Percentiles rank a stretch among this genome's conserved stretches.
These are phyloP conservation scores for Limnothrissa miodon DNA, from an alignment of 2,113 vertebrate genomes.

Conservation along the genomic window DNA sequence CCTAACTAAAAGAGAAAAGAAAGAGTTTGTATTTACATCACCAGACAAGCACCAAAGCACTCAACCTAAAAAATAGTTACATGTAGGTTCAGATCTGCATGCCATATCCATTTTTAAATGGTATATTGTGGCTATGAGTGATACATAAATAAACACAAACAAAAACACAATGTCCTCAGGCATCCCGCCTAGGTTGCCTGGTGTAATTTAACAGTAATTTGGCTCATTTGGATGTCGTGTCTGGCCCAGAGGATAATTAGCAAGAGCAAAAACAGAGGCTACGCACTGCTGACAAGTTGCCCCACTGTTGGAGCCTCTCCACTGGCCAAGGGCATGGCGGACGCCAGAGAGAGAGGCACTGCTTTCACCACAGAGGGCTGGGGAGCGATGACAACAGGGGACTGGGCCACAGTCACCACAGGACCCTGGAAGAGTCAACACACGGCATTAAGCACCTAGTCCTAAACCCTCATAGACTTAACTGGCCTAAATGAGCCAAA, in stretches of 20 bases:
- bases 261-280: not conserved
- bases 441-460: not conserved
- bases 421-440: slow-evolving; percentile 52
- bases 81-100: not conserved
- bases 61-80: not conserved
- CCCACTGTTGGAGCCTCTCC: slow-evolving; percentile 88
- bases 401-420: slow-evolving; percentile 69
- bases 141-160: not conserved
- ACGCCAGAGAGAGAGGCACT: slow-evolving; percentile 64
- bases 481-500: no score
- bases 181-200: not conserved
- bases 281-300: slow-evolving; percentile 91
- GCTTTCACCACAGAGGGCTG: slow-evolving; percentile 69
- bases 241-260: not conserved
- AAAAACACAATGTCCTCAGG: not conserved
- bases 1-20: not conserved
- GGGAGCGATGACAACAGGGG: slow-evolving; percentile 79
- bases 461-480: no score
- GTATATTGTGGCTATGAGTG: not conserved
- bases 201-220: slow-evolving; percentile 2
- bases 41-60: not conserved
- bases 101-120: not conserved
- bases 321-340: slow-evolving; percentile 75
- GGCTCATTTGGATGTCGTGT: not conserved
- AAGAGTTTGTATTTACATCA: not conserved